Percentiles rank a stretch among this genome's conserved stretches.
Conservation (phyloP, 2,113 vertebrate species). For the Periophthalmus modestus region DNA sequence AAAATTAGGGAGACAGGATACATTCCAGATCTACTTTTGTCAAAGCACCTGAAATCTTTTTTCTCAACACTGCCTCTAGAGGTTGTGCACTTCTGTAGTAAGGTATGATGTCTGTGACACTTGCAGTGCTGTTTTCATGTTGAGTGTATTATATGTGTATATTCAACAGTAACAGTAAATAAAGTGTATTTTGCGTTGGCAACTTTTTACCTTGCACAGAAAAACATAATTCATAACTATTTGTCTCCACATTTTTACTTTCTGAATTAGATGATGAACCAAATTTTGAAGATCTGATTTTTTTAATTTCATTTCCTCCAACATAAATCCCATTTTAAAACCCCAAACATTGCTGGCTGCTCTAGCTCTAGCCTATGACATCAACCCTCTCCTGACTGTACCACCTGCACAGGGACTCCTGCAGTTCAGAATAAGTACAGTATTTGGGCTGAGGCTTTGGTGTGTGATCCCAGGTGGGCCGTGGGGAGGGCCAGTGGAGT, state of each 20-base stretch:
- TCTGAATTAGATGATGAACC: too few species aligned
- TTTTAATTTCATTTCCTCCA: neutral
- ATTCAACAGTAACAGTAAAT: neutral
- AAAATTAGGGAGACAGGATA: too few species aligned
- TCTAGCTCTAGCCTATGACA: neutral
- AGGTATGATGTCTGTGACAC: neutral
- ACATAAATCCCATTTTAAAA: neutral
- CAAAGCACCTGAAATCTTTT: neutral
- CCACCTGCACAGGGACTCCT: neutral
- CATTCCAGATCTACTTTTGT: too few species aligned
- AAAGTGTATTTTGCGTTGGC: neutral
- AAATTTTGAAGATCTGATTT: too few species aligned
- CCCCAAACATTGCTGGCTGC: neutral
- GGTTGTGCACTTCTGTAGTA: neutral
- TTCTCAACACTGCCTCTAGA: neutral
- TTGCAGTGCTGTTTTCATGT: neutral
- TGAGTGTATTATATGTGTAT: neutral
- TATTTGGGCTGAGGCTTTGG: conserved; percentile 12
- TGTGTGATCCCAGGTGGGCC: conserved; percentile 66
- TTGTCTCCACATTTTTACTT: too few species aligned
- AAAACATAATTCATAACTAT: too few species aligned
- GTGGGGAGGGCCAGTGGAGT: conserved; percentile 39
- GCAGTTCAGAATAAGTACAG: neutral
- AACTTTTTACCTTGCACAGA: too few species aligned
- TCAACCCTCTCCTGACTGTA: neutral